Evolutionary conservation across 2,113 vertebrate species (phyloP), one percentile per base, ranked within the genome.

Genomic region (Athene noctua): DNA sequence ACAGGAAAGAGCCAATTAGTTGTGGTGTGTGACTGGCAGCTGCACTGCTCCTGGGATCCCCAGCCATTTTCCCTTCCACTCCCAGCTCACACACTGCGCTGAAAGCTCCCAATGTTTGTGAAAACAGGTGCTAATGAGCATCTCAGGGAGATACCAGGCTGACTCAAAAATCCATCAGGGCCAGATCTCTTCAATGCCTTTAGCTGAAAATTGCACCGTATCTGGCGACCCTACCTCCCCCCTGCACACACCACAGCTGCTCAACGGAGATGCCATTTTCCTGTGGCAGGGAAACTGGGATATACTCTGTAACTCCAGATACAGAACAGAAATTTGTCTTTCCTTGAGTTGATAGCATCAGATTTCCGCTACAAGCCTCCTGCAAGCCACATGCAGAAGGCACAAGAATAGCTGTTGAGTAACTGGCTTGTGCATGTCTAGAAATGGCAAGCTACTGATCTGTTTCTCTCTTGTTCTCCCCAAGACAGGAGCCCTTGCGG

Each of bases 1-100:
- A 98, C 88, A 98, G 97, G 97, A 96, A 98, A 97, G 94, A 97
- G 95, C 94, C 95, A 82, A 97, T 98, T 98, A 98, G 97, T 97
- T 88, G 94, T 1, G 8, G 55, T 58, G 81, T 85, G 93, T 58
- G 77, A n/a, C 68, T 11, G 40, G 67, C 81, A 79, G 27, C 49
- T 75, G 92, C 88, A 54, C 46, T 88, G 68, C 42, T 96, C 62
- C 71, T 95, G 89, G 91, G 61, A 91, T 21, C 58, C 86, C 86
- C 78, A 65, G 58, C 80, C 68, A 72, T 65, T 16, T 30, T 36
- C 58, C 81, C 49, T 88, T 90, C 49, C 0, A 1, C 40, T 65
- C 80, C 75, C 90, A 90, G 73, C 77, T 94, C 7, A 3, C 63
- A 46, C 17, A 18, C 17, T 47, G n/a, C 2, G 4, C 67, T 67